Conservation (phyloP, 2,113 vertebrate genomes). For the Epinephelus fuscoguttatus region DNA sequence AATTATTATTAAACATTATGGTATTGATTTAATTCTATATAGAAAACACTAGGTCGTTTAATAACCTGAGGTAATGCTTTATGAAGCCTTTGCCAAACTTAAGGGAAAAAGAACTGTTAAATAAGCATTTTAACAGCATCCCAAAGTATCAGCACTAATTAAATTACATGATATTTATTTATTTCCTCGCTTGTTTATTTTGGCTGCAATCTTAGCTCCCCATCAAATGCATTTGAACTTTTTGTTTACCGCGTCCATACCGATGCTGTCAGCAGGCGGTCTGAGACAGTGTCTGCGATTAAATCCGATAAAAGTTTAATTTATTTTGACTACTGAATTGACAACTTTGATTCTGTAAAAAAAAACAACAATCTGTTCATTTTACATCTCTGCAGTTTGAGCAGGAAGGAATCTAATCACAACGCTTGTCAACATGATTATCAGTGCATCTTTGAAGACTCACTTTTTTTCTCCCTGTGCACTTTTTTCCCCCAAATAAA, state of each 20-base stretch:
- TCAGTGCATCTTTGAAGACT: neutral
- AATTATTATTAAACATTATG: conserved; percentile 52
- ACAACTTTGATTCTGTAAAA: conserved; percentile 16
- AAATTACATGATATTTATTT: conserved; percentile 45
- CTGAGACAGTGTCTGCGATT: neutral
- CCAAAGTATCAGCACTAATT: conserved; percentile 52
- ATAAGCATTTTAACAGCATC: conserved; percentile 53
- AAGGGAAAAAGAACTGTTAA: conserved; percentile 52
- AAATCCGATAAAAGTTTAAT: neutral
- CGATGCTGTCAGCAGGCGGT: conserved; percentile 5
- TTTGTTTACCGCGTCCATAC: neutral
- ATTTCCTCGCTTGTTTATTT: conserved; percentile 35
- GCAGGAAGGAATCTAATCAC: conserved; percentile 4
- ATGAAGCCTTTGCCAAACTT: conserved; percentile 55
- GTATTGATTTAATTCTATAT: conserved; percentile 49
- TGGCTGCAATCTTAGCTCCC: conserved; percentile 1
- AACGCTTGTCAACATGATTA: neutral
- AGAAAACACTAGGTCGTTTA: conserved; percentile 33
- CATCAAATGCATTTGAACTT: neutral
- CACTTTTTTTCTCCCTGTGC: too few relatives aligned
- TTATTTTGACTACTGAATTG: neutral
- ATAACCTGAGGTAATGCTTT: conserved; percentile 49
- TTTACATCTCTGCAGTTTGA: neutral
- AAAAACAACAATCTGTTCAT: neutral
- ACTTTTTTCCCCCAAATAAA: neutral